These are phyloP conservation scores for Podarcis cretensis DNA, from an alignment of 2,113 vertebrate genomes.

Conservation along the genomic window DNA sequence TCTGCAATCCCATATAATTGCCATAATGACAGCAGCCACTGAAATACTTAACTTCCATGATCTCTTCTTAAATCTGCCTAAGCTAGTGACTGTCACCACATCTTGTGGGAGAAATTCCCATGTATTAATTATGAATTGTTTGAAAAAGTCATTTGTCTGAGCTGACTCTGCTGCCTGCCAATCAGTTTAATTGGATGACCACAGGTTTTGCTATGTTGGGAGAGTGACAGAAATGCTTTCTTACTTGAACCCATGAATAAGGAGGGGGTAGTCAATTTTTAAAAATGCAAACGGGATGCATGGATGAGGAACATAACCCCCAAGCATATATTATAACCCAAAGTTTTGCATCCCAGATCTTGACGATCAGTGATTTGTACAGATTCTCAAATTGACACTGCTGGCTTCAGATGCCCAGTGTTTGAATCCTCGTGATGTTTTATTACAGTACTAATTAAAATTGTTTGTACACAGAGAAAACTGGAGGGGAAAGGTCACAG, in stretches of 20 bases:
- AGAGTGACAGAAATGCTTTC: background rate
- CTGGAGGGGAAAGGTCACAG: background rate
- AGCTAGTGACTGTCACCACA: background rate
- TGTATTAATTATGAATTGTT: background rate
- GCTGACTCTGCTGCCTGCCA: background rate
- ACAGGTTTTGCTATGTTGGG: background rate
- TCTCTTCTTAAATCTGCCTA: background rate
- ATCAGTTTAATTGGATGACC: background rate
- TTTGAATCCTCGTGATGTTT: background rate
- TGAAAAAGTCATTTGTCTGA: background rate
- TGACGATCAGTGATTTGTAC: background rate
- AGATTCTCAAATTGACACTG: background rate
- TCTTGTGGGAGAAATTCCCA: background rate
- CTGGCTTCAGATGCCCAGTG: background rate
- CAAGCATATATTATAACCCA: background rate
- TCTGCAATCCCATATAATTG: background rate
- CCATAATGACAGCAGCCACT: background rate
- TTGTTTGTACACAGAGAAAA: background rate
- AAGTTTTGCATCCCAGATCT: background rate
- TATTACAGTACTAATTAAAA: background rate
- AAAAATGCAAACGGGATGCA: background rate
- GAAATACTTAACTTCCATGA: background rate
- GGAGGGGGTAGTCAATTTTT: background rate
- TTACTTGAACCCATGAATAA: background rate
- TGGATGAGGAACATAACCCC: background rate